Base-by-base conservation (phyloP, 2,888 invertebrate species). In the Leptinotarsa rubiginosa region DNA sequence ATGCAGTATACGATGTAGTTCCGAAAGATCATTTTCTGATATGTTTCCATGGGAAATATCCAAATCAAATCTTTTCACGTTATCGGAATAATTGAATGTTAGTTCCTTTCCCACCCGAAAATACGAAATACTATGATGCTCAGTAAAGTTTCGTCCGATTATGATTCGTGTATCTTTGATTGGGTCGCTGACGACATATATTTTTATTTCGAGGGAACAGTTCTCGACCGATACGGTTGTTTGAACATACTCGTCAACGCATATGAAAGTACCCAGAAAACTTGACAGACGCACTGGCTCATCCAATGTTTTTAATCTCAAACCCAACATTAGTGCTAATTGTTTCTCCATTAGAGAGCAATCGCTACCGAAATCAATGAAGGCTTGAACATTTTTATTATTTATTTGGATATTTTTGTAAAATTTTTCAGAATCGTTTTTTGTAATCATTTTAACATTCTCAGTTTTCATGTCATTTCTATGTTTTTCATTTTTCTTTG, bases 311-410 rank as follows among this genome's bases (percentile, higher is more conserved):
- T 64, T 64, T 64, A 31, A 5, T 25, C 41, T 15, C 64, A 64
- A 64, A 62, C 62, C 62, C 7, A 62, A 25, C 15, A n/a, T 22
- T 64, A 64, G 31, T 22, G 64, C 64, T 25, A 64, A 25, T 25
- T 41, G 22, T 64, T 31, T 22, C 64, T 64, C 25, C 31, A 68
- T 49, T 22, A 68, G 50, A 22, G 68, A 68, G 18, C 54, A 68
- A 31, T 52, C 50, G n/a, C 68, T 68, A 31, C 68, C 68, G 16
- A 68, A 68, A 52, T 68, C 68, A 50, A 68, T 49, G 49, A 68
- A 68, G 22, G 68, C 68, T 50, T 54, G 50, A 50, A 31, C 68
- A 22, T 52, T 22, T 15, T 22, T 68, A 68, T 68, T 68, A 68
- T 68, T 68, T 50, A 68, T 52, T 52, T 22, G 49, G 22, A 50